Base-by-base conservation (phyloP, 2,797 vertebrate genomes). In the Amazona finschi region DNA sequence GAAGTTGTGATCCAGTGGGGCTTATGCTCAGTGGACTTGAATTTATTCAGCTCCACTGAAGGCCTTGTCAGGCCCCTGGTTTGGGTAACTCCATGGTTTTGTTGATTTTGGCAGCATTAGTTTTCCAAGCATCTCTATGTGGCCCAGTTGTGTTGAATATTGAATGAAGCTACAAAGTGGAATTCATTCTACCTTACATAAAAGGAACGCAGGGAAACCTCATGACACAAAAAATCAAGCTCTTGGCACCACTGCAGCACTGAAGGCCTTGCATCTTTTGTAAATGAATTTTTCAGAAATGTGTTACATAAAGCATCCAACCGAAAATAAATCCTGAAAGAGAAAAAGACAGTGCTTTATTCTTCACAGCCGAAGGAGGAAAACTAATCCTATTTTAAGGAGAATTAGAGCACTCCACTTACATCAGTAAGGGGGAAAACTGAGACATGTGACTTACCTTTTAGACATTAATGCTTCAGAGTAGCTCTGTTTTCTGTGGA, bases 161-260 rank as follows among this genome's bases (percentile, higher is more conserved):
- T 83, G 43, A 65, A 50, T 61, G 31, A 73, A 73, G 28, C 60
- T 46, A 55, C 27, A 22, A 75, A 60, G 46, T 75, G 36, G 77
- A 81, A 78, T 70, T 62, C 18, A 13, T 44, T 14, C 17, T 43
- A 25, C 12, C 33, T 72, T 67, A 25, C 12, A 4, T 47, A 47
- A 81, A 64, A 91, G 53, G 28, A 47, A 9, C 22, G 18, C 18
- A 57, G 33, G 55, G 52, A 76, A 87, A 64, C 49, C 2, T 1
- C 30, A 31, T 0, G 1, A 38, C 57, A 13, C 21, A 33, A 43
- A 39, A 49, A 70, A 62, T 33, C n/a, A 78, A 76, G 57, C 28
- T 5, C 36, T 80, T 1, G 0, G 21, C 58, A 66, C n/a, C 16
- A 3, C 22, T 21, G 38, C 21, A 24, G 58, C 8, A 2, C 55